Evolutionary conservation across 2,113 vertebrate species (phyloP).

Genomic region (Isichthys henryi): DNA sequence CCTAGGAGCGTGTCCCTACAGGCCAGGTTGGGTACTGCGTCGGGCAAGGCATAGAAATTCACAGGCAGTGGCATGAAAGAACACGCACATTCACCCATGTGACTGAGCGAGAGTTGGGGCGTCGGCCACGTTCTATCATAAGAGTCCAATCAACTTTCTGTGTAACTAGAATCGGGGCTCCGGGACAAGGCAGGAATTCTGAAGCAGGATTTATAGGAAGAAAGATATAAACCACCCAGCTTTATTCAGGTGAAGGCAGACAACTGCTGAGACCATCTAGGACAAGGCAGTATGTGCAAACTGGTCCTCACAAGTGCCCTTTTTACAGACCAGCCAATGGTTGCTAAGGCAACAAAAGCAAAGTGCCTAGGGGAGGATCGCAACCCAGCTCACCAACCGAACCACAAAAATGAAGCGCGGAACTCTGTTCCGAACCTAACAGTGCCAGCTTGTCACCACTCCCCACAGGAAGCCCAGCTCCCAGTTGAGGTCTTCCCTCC

Average conservation of each 20-base stretch:
- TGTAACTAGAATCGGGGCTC: background rate
- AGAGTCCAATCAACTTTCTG: background rate
- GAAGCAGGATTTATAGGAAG: background rate
- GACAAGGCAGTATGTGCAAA: background rate
- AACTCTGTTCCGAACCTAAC: background rate
- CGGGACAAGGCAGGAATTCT: background rate
- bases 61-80: background rate
- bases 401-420: background rate
- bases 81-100: background rate
- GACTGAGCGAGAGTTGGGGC: background rate
- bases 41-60: background rate
- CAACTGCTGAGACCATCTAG: background rate
- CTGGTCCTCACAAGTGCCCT: background rate
- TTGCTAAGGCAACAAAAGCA: slow-evolving; percentile 1
- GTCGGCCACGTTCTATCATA: background rate
- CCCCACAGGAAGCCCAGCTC: background rate
- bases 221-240: background rate
- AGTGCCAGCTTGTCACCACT: background rate
- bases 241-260: background rate
- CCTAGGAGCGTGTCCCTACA: background rate
- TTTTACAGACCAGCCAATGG: background rate
- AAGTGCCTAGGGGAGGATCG: background rate
- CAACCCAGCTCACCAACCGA: background rate
- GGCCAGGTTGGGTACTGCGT: background rate
- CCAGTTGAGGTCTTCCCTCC: background rate